Base-by-base conservation (phyloP, 1,140 invertebrate genomes). In the Eufriesea mexicana region DNA sequence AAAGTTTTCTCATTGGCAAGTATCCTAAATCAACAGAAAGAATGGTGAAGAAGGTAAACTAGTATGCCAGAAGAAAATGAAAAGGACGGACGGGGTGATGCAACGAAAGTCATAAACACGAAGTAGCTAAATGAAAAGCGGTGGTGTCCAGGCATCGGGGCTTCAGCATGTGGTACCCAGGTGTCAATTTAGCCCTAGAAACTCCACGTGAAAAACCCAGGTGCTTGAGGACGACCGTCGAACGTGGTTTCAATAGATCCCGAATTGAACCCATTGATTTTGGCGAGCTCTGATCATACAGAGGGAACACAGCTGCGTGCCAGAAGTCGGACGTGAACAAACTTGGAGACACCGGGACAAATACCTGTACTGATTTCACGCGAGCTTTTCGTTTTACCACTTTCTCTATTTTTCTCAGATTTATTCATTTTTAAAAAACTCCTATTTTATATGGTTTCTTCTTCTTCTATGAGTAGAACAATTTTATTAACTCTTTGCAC, bases 111-210 rank as follows among this genome's bases (percentile, higher is more conserved):
- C 62, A 68, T 68, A 83, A 83, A 85, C 23, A 35, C 28, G 51
- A 45, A 25, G 35, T 8, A 20, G 35, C 54, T 61, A 84, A 86
- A 79, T 67, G 85, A 76, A 86, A 76, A 61, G 1, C 25, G 28
- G 47, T 14, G 23, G 42, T 47, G 51, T 25, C 28, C 54, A n/a
- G n/a, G n/a, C n/a, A 79, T 68, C 54, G 14, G 47, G 25, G 42
- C 66, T 76, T 87, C 76, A 68, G 73, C 91, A 92, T 92, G 88
- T 92, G 91, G 85, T 84, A 86, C 70, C 91, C 92, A 93, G 92
- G 89, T 92, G 90, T 87, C 89, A 87, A 91, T 85, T 89, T 85
- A 70, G 74, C 81, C 61, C 78, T 76, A 71, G 62, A 83, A 54
- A 70, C 14, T 72, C 51, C 54, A 47, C 76, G 79, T 75, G 61